Conservation (phyloP, 2,113 vertebrate species). For the Neodontobutis hainanensis region DNA sequence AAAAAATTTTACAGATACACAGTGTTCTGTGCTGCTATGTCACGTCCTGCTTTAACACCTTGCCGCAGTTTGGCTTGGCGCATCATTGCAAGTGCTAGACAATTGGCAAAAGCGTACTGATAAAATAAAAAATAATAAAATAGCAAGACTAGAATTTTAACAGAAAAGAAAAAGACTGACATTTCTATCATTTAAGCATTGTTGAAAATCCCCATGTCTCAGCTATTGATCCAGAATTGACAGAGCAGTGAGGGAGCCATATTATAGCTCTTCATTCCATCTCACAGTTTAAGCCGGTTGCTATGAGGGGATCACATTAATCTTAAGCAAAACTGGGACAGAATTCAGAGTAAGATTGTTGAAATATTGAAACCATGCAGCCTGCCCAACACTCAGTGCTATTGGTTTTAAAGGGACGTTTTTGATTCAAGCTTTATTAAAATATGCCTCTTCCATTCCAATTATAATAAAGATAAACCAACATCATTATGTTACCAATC, state of each 20-base stretch:
- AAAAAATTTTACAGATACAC: constrained; percentile 24
- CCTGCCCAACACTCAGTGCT: neutral
- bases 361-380: constrained; percentile 7
- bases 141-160: constrained; percentile 17
- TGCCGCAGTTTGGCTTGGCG: constrained; percentile 12
- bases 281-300: neutral
- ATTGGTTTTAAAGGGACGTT: neutral
- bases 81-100: constrained; percentile 17
- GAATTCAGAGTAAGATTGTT: neutral
- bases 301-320: neutral
- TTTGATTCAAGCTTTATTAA: constrained; percentile 3
- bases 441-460: neutral
- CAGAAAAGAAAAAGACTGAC: constrained; percentile 1
- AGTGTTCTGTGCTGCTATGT: constrained; percentile 28
- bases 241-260: constrained; percentile 2
- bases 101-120: neutral
- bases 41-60: constrained; percentile 9
- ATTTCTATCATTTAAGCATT: constrained; percentile 7
- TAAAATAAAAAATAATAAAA: neutral
- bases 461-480: neutral
- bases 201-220: neutral
- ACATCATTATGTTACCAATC: neutral
- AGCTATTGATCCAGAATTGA: constrained; percentile 33
- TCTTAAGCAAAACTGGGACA: constrained; percentile 7
- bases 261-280: constrained; percentile 16